These are phyloP conservation scores for Leptocoma aspasia DNA, from an alignment of 2,113 vertebrate genomes.

Conservation along the genomic window DNA sequence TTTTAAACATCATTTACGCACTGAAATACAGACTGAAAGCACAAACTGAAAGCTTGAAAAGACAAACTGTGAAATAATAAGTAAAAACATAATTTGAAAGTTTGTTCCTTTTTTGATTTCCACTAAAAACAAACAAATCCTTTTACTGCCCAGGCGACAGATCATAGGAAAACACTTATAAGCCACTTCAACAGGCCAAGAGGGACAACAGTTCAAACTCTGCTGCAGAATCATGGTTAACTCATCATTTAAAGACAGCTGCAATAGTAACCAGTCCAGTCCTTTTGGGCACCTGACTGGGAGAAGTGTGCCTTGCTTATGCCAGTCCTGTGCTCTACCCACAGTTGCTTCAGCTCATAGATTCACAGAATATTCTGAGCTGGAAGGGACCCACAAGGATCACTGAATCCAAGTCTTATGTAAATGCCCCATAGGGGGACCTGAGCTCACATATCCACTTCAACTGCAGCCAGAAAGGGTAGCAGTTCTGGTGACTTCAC, in stretches of 20 bases:
- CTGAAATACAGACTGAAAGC: neutral
- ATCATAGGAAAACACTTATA: neutral
- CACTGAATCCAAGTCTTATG: accelerated
- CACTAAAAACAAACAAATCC: neutral
- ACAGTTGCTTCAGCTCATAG: neutral
- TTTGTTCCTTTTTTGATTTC: neutral
- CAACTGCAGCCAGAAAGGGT: neutral
- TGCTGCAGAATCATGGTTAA: neutral
- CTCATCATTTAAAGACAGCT: neutral
- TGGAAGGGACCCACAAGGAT: neutral
- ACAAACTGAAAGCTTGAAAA: neutral
- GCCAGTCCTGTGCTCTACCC: neutral
- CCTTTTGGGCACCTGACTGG: neutral
- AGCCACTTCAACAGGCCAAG: neutral
- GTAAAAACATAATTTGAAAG: neutral
- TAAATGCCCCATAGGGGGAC: neutral
- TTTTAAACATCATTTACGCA: neutral
- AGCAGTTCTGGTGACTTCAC: neutral
- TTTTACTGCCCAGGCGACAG: neutral
- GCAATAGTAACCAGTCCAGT: accelerated
- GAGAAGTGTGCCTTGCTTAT: neutral
- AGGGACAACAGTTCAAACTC: neutral
- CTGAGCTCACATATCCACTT: neutral
- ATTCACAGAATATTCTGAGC: neutral
- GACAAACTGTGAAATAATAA: neutral